A percentile compares a stretch with the other conserved stretches of the same genome.
These are phyloP conservation scores for Cebuella pygmaea DNA, from an alignment of 2,797 vertebrate species.

Conservation along the genomic window DNA sequence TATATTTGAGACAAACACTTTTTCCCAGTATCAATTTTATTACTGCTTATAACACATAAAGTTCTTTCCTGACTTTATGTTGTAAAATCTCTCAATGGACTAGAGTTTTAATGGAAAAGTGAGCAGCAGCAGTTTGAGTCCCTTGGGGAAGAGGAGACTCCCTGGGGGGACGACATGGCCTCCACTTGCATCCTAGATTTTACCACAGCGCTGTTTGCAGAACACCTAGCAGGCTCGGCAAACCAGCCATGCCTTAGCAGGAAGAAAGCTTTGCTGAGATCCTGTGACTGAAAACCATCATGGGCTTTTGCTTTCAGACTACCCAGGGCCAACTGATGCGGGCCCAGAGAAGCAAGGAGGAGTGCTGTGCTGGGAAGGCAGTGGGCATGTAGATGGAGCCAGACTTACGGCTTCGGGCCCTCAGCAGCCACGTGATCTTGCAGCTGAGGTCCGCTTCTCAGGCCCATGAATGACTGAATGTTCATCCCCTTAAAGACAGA, in stretches of 20 bases:
- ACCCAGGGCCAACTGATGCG: not conserved
- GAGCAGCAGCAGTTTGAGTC: not conserved
- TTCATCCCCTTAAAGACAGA: not conserved
- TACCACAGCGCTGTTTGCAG: not conserved
- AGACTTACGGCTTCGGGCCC: accelerated
- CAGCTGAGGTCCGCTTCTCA: not conserved
- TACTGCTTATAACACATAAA: not conserved
- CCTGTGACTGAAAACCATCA: not conserved
- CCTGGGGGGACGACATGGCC: no score
- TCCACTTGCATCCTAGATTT: no score
- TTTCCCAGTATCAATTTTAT: not conserved
- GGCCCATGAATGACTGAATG: accelerated
- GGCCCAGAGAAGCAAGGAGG: not conserved
- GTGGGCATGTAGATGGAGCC: not conserved
- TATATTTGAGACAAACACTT: not conserved
- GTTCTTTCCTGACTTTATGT: not conserved
- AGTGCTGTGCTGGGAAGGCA: not conserved
- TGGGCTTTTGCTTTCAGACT: not conserved
- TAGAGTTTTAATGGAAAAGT: not conserved
- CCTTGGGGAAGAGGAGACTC: accelerated
- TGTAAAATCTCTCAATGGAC: not conserved
- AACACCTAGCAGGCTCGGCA: not conserved
- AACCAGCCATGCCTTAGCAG: not conserved
- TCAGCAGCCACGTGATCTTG: not conserved
- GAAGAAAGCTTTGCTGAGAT: not conserved